These are phyloP conservation scores for Onychorhynchus coronatus DNA, from an alignment of 2,113 vertebrate species.

Conservation along the genomic window DNA sequence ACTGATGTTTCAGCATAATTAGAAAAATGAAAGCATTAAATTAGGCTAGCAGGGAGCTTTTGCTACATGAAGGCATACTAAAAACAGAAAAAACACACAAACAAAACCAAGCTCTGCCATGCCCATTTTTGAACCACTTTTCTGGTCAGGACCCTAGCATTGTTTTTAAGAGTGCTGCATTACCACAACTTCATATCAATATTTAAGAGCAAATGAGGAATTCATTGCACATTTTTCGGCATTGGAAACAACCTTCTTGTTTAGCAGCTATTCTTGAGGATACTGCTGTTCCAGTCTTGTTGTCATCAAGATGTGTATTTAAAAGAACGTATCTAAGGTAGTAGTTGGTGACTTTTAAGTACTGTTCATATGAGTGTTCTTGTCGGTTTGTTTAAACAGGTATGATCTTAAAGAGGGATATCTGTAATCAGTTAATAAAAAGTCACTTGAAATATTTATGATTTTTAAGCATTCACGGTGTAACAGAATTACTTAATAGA, in stretches of 20 bases:
- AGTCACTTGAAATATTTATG: slow-evolving; percentile 1
- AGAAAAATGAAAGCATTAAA: slow-evolving; percentile 56
- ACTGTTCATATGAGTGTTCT: not conserved
- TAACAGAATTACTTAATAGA: not conserved
- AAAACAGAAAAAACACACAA: not conserved
- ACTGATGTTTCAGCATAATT: slow-evolving; percentile 76
- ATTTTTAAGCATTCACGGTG: not conserved
- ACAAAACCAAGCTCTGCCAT: not conserved
- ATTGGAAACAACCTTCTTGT: slow-evolving; percentile 38
- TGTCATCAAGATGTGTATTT: slow-evolving; percentile 22
- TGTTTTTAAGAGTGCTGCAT: not conserved
- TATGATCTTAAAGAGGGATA: not conserved
- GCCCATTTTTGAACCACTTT: not conserved
- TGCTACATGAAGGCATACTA: slow-evolving; percentile 27
- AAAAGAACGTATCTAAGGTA: slow-evolving; percentile 9
- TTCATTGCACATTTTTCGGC: slow-evolving; percentile 16
- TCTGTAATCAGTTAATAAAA: not conserved
- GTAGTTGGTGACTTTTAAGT: slow-evolving; percentile 19
- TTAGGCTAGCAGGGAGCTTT: slow-evolving; percentile 63
- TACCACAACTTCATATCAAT: not conserved
- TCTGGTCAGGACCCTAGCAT: not conserved
- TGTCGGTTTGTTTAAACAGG: not conserved
- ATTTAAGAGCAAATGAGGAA: not conserved
- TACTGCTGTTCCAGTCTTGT: slow-evolving; percentile 15
- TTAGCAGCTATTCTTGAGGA: slow-evolving; percentile 53